Percentiles rank a stretch among this genome's conserved stretches.
These are phyloP conservation scores for Malurus melanocephalus DNA, from an alignment of 2,113 vertebrate species.

Conservation along the genomic window DNA sequence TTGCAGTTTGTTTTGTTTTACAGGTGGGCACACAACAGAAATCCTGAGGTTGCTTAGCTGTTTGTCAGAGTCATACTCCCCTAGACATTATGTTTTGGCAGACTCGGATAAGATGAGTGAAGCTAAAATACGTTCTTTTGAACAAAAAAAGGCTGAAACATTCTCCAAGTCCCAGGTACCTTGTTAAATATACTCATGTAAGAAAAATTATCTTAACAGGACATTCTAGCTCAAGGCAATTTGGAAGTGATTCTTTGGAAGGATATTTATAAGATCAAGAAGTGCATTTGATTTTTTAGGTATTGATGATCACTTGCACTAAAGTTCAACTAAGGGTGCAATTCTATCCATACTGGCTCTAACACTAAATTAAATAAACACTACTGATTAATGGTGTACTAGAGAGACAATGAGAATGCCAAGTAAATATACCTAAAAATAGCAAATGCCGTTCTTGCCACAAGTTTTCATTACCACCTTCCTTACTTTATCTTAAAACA, in stretches of 20 bases:
- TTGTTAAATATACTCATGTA: background rate
- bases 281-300: background rate
- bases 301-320: background rate
- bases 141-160: slow-evolving; percentile 65
- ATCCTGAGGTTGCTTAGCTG: slow-evolving; percentile 84
- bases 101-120: slow-evolving; percentile 90
- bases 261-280: background rate
- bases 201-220: background rate
- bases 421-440: background rate
- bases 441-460: background rate
- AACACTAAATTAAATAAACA: background rate
- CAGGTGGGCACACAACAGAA: slow-evolving; percentile 94
- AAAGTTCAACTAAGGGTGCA: background rate
- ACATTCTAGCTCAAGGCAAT: background rate
- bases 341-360: background rate
- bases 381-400: background rate
- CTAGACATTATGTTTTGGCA: slow-evolving; percentile 87
- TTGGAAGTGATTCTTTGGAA: background rate
- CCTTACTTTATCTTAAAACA: background rate
- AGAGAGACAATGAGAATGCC: background rate
- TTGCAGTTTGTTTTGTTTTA: background rate
- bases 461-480: background rate
- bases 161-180: slow-evolving; percentile 69
- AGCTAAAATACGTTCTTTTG: slow-evolving; percentile 84
- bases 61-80: slow-evolving; percentile 80